Percentiles rank a stretch among this genome's conserved stretches.
These are phyloP conservation scores for Stichodactyla helianthus DNA, from an alignment of 64 coral and sea anemone species.

Conservation along the genomic window DNA sequence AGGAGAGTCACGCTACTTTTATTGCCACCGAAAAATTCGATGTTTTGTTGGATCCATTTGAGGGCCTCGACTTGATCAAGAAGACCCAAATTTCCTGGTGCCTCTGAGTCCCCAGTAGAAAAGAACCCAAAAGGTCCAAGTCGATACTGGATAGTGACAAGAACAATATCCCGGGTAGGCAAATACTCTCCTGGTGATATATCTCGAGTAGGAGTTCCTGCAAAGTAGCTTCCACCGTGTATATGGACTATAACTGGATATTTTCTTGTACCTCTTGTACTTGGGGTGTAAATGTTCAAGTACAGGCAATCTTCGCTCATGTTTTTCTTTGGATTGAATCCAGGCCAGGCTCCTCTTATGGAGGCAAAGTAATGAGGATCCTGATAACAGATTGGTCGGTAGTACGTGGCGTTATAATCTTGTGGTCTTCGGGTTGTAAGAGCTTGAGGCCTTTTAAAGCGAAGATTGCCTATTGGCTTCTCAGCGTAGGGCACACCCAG, in stretches of 20 bases:
- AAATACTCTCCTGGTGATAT: slow-evolving; percentile 69
- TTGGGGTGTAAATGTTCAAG: slow-evolving; percentile 69
- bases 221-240: slow-evolving; percentile 75
- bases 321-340: slow-evolving; percentile 40
- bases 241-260: slow-evolving; percentile 79
- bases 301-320: slow-evolving; percentile 82
- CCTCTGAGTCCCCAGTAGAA: no score
- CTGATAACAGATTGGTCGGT: slow-evolving; percentile 72
- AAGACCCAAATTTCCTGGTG: no score
- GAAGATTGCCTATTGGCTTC: slow-evolving; percentile 24
- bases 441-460: slow-evolving; percentile 28
- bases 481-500: slow-evolving; percentile 53
- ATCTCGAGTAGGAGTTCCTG: slow-evolving; percentile 55
- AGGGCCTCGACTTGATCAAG: no score
- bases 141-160: slow-evolving; percentile 83
- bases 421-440: slow-evolving; percentile 24
- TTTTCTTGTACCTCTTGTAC: not conserved
- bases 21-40: no score
- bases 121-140: slow-evolving; percentile 70
- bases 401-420: slow-evolving; percentile 62
- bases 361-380: slow-evolving; percentile 12
- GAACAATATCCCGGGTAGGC: slow-evolving; percentile 50
- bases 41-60: no score
- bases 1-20: no score
- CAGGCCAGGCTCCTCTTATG: slow-evolving; percentile 49